Base-by-base conservation (phyloP, 2,888 invertebrate genomes). In the Euphydryas editha region DNA sequence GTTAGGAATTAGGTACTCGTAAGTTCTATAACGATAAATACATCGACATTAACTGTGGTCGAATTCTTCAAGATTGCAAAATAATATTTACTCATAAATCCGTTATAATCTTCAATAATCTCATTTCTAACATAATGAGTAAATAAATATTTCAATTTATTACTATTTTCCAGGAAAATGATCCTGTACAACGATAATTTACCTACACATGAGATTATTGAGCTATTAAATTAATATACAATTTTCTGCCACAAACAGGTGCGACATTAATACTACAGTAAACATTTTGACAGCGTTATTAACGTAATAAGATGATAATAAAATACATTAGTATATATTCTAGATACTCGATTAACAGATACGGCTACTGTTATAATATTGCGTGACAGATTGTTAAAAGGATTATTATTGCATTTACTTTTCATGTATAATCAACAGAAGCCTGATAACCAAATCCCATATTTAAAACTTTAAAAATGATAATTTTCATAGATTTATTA, bases 251-350 rank as follows among this genome's bases (percentile, higher is more conserved):
- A 59, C 57, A 36, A 60, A 68, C 57, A 68, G 60, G 42, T 56
- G 37, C 20, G 66, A 69, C 69, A 54, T 17, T 69, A 63, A 69
- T 69, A 21, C 69, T 15, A 60, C 62, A 63, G 69, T 69, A 66
- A 69, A 69, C 62, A 69, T 69, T 69, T 62, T 62, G 69, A 69
- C 62, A 59, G 65, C 39, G 56, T 66, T 51, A 62, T 69, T 66
- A 62, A 36, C 36, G 56, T 62, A 42, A 57, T 66, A 59, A 54
- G 56, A 8, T 49, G 58, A 57, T 55, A 56, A 59, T 65, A 65
- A 62, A 59, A 59, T 65, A 30, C 18, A 51, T 58, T 39, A 59
- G 30, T 49, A 21, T 59, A 51, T 44, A 44, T 58, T 36, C 62
- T 36, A 24, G 49, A 58, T 49, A 42, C 47, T 57, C 10, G 18